Evolutionary conservation across 2,113 vertebrate genomes (phyloP).

Genomic region (Meles meles): DNA sequence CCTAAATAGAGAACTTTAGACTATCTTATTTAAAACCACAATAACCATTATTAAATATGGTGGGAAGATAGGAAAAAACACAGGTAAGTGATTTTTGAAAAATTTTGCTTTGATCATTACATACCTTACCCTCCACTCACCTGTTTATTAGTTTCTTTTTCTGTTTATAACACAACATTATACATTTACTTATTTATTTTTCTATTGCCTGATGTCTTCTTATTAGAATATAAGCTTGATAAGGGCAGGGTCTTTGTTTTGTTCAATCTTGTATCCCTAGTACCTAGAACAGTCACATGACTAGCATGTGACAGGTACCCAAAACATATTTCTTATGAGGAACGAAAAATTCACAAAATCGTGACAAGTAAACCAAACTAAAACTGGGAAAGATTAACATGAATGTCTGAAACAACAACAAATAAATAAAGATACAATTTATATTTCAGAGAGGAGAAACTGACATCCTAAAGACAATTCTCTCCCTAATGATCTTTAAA

Average conservation of each 20-base stretch:
- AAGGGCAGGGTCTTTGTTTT: not conserved
- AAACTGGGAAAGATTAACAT: not conserved
- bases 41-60: not conserved
- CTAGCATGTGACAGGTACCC: not conserved
- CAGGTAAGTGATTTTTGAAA: not conserved
- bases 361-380: not conserved
- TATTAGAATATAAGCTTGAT: not conserved
- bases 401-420: not conserved
- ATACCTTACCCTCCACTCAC: not conserved
- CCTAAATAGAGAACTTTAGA: not conserved
- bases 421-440: not conserved
- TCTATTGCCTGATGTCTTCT: not conserved
- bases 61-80: not conserved
- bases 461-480: not conserved
- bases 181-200: not conserved
- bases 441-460: not conserved
- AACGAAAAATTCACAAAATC: not conserved
- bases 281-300: not conserved
- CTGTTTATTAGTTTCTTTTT: not conserved
- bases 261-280: not conserved
- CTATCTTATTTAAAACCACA: not conserved
- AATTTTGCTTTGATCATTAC: not conserved
- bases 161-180: not conserved
- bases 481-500: not conserved
- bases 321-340: not conserved